phyloP scores from a whole-genome alignment of 2,797 vertebrate genomes.

The Echiichthys vipera region DNA sequence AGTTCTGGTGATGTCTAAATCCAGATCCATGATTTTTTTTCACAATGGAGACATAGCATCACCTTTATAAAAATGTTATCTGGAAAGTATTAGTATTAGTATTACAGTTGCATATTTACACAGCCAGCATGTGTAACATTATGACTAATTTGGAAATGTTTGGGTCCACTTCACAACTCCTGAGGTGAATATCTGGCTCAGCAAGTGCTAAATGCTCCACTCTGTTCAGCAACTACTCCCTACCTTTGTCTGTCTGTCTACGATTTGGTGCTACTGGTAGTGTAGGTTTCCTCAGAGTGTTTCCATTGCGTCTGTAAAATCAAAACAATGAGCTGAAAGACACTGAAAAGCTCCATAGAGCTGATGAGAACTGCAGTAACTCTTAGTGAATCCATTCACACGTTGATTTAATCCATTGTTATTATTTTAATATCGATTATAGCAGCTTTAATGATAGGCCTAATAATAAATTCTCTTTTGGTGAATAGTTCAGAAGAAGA shows the following conservation, averaged over 20 bases:
- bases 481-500: too few species aligned
- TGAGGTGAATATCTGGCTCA: background rate
- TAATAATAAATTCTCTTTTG: background rate
- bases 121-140: too few species aligned
- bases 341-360: background rate
- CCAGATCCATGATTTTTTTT: background rate
- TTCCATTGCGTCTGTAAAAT: too few species aligned
- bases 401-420: background rate
- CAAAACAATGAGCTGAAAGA: background rate
- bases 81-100: too few species aligned
- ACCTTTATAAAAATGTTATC: background rate
- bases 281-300: background rate
- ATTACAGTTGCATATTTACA: too few species aligned
- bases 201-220: background rate
- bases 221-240: background rate
- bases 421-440: background rate
- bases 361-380: background rate
- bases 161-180: too few species aligned
- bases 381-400: background rate
- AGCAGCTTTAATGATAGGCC: background rate
- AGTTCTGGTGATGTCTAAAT: background rate
- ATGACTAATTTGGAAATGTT: too few species aligned
- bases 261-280: background rate
- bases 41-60: background rate
- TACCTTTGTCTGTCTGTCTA: background rate